Evolutionary conservation across 2,797 vertebrate species (phyloP).

Genomic region (Coranthus polyacanthus): DNA sequence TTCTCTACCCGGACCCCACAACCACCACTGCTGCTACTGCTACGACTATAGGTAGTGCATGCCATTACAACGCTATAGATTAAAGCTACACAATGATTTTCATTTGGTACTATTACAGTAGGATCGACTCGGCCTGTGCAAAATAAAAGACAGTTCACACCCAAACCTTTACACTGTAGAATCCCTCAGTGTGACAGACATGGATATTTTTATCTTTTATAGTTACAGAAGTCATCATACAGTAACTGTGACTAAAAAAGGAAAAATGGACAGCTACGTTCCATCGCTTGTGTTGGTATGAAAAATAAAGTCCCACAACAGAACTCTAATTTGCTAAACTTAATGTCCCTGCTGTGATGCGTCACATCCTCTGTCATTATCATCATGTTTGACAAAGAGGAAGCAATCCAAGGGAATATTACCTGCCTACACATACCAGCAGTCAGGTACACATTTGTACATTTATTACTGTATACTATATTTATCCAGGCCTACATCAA

Average conservation of each 20-base stretch:
- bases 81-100: conserved; percentile 5
- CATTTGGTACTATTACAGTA: background rate
- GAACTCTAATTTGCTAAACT: background rate
- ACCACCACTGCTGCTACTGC: conserved; percentile 36
- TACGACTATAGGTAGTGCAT: conserved; percentile 64
- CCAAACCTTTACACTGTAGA: background rate
- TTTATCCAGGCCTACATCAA: conserved; percentile 3
- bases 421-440: background rate
- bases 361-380: conserved; percentile 62
- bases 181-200: too few relatives aligned
- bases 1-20: conserved; percentile 74
- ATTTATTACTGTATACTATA: background rate
- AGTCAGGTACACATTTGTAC: background rate
- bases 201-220: too few relatives aligned
- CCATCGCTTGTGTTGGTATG: background rate
- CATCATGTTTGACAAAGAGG: conserved; percentile 15
- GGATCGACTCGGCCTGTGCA: background rate
- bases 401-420: conserved; percentile 25
- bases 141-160: background rate
- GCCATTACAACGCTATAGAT: background rate
- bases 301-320: background rate
- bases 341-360: conserved; percentile 27
- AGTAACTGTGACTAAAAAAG: background rate
- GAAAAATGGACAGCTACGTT: background rate
- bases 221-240: too few relatives aligned